phyloP scores from a whole-genome alignment of 2,888 invertebrate genomes.

The Diogma glabrata region DNA sequence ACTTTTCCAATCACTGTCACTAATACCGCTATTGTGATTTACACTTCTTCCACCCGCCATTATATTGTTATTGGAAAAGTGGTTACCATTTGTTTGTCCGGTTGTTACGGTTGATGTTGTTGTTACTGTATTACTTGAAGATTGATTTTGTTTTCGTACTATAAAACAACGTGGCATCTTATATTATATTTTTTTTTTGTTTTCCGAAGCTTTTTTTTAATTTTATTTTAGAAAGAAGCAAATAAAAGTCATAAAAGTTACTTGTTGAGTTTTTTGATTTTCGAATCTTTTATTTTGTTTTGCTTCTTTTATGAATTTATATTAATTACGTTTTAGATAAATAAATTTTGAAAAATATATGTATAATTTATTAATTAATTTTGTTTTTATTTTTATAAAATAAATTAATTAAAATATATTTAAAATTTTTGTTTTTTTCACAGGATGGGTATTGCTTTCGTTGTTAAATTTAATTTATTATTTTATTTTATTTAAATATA shows the following conservation, averaged over 20 bases:
- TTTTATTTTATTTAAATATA: slow-evolving; percentile 8
- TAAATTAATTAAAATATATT: slow-evolving; percentile 1
- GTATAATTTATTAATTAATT: too few species aligned
- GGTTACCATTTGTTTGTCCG: not conserved
- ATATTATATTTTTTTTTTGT: slow-evolving; percentile 1
- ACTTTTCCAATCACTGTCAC: too few species aligned
- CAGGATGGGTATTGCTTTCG: slow-evolving; percentile 19
- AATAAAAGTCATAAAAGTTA: slow-evolving; percentile 2
- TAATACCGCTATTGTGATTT: too few species aligned
- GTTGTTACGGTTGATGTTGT: slow-evolving; percentile 18
- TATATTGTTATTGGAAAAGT: slow-evolving; percentile 14
- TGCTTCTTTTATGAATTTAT: not conserved
- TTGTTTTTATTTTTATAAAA: slow-evolving; percentile 7
- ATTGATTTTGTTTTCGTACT: slow-evolving; percentile 18
- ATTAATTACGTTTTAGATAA: too few species aligned
- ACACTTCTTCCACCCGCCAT: not conserved
- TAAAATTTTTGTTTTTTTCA: slow-evolving; percentile 14
- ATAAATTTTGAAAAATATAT: too few species aligned
- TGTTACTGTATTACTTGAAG: slow-evolving; percentile 17
- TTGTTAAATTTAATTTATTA: slow-evolving; percentile 12
- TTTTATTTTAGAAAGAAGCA: not conserved
- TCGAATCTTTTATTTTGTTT: slow-evolving; percentile 5
- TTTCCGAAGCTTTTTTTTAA: not conserved
- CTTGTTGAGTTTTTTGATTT: slow-evolving; percentile 2
- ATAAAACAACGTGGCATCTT: slow-evolving; percentile 17